Evolutionary conservation across 2,888 invertebrate species (phyloP), one percentile per base, ranked within the genome.

Genomic region (Laothoe populi): DNA sequence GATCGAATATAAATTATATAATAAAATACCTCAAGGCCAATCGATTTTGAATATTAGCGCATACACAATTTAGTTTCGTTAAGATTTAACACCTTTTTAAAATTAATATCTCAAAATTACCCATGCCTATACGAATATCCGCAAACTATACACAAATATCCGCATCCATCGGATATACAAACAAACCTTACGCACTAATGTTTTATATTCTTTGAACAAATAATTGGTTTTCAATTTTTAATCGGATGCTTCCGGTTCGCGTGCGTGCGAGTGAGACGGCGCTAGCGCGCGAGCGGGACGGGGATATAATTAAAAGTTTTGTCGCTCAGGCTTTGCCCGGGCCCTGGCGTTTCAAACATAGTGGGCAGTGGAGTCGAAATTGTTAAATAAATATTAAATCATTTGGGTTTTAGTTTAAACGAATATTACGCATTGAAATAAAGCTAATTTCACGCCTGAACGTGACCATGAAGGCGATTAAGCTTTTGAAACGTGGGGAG

Each of bases 191-290:
- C 35, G 31, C 35, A 53, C 49, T 31, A 49, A 49, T 49, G 31
- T 53, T 53, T 53, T 53, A 53, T 53, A 53, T 53, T 53, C 53
- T 53, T 53, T 53, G 53, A 53, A 53, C 53, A 53, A 53, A 58
- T 57, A 62, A 60, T 59, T 59, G 63, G 59, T 59, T 59, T 60
- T 64, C 57, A 62, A 63, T 60, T 63, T 63, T 62, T 64, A 64
- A 64, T 49, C 53, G 61, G 65, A 57, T 60, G 59, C 64, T 63
- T 64, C 65, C 66, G 64, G 65, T 64, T 67, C 63, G 61, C 35
- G 61, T 62, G 63, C 38, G 79, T 70, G 79, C 61, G 73, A 81
- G 67, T 38, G 72, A 68, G 80, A 79, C 59, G 66, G 70, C 65
- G 74, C 31, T 70, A 71, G 72, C 63, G 60, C 48, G 60, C 38